Evolutionary conservation across 2,113 vertebrate genomes (phyloP), one percentile per base, ranked within the genome.

Genomic region (Dipodomys spectabilis): DNA sequence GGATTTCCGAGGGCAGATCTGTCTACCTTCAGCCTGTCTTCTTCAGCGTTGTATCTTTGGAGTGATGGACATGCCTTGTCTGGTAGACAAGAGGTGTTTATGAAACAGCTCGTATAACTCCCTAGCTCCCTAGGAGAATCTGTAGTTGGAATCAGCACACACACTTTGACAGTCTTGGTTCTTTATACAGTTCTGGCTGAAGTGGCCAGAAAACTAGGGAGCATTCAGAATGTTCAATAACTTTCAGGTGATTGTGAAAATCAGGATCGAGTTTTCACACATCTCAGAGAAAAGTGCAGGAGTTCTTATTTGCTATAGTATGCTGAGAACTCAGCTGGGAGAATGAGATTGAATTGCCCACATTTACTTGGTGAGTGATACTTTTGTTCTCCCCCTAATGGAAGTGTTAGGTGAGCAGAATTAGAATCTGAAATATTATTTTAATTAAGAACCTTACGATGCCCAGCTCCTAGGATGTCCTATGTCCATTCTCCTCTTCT

Each of bases 381-480:
- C 60, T n/a, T 90, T 62, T 67, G 6, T 75, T 94, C 95, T 86
- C 4, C 91, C 68, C 93, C 15, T 49, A 96, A 92, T 45, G 10
- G 73, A 86, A 73, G 11, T 75, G 86, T 92, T 86, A 75, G 28
- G 13, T 82, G 27, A 93, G 27, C 2, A 83, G 62, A 93, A 83
- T 77, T 73, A 84, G 89, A 93, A 95, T 91, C 10, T 65, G 27
- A 25, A 72, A n/a, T 68, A 68, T 53, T 93, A 20, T 22, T 62
- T 62, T 53, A 89, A 69, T 16, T 35, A 22, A 80, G 49, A 65
- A 73, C 81, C 49, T 86, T 64, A 8, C 15, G 11, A 89, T 73
- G n/a, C 72, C 71, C 68, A 87, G 16, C 28, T 45, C 68, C 60
- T 53, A 74, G 64, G 19, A 57, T 57, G 53, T 53, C 49, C 12